A percentile compares a stretch with the other conserved stretches of the same genome.
These are phyloP conservation scores for Platyura marginata DNA, from an alignment of 1,140 invertebrate genomes.

Conservation along the genomic window DNA sequence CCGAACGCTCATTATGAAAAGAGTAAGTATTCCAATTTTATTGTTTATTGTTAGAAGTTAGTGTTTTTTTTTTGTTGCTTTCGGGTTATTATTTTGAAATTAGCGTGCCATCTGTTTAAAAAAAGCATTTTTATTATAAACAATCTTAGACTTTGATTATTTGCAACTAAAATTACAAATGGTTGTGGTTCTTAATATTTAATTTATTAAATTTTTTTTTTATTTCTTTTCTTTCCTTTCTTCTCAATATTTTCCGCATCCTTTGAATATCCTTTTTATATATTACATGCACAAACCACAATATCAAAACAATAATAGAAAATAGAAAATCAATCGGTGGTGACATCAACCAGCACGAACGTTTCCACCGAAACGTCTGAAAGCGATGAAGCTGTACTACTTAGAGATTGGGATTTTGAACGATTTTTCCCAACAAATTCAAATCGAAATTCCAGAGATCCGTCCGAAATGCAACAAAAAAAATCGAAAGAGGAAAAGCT, in stretches of 20 bases:
- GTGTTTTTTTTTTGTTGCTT: background rate
- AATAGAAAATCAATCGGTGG: background rate
- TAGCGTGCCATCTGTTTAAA: background rate
- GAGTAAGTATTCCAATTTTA: slow-evolving; percentile 41
- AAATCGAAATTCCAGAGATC: background rate
- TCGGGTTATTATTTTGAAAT: background rate
- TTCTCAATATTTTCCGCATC: too few species aligned
- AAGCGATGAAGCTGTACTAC: slow-evolving; percentile 47
- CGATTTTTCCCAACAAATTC: slow-evolving; percentile 49
- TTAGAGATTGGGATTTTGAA: slow-evolving; percentile 69
- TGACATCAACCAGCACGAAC: slow-evolving; percentile 13
- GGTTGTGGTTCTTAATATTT: slow-evolving; percentile 16
- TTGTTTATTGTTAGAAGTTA: background rate
- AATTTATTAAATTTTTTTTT: slow-evolving; percentile 3
- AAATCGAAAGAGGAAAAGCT: too few species aligned
- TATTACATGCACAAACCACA: background rate
- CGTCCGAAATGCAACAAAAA: background rate
- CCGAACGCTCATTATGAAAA: slow-evolving; percentile 72
- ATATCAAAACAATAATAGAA: background rate
- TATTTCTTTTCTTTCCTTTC: slow-evolving; percentile 2
- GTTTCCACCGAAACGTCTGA: slow-evolving; percentile 23
- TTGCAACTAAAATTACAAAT: slow-evolving; percentile 7
- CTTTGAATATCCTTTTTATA: too few species aligned
- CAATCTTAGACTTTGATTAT: background rate
- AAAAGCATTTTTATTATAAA: background rate